Percentiles rank a stretch among this genome's conserved stretches.
Evolutionary conservation across 2,888 invertebrate genomes (phyloP).

Genomic region (Tenthredo livida): DNA sequence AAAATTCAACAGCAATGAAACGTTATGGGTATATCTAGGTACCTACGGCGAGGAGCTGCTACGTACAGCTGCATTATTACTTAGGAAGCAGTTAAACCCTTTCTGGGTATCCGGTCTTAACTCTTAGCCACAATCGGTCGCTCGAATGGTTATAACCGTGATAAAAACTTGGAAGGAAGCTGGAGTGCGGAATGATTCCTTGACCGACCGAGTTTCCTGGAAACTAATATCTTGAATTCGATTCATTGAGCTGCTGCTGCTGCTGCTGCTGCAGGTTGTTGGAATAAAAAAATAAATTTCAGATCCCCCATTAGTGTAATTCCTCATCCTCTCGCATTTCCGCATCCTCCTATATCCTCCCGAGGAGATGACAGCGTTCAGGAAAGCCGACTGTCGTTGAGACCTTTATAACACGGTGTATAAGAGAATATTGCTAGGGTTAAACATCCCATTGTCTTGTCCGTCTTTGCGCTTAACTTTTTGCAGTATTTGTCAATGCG

Average conservation of each 20-base stretch:
- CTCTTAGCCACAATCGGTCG: slow-evolving; percentile 35
- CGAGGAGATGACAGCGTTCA: not conserved
- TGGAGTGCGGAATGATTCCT: slow-evolving; percentile 20
- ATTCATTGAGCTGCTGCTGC: slow-evolving; percentile 4
- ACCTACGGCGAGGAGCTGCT: not conserved
- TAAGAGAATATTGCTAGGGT: slow-evolving; percentile 54
- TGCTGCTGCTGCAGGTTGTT: not conserved
- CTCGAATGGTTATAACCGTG: slow-evolving; percentile 46
- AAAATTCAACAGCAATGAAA: slow-evolving; percentile 45
- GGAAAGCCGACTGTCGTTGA: slow-evolving; percentile 18
- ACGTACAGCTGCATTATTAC: slow-evolving; percentile 34
- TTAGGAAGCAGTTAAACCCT: slow-evolving; percentile 52
- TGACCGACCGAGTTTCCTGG: slow-evolving; percentile 19
- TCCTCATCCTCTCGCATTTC: not conserved
- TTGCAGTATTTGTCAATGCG: slow-evolving; percentile 75
- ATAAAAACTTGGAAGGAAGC: slow-evolving; percentile 40
- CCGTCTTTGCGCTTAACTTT: slow-evolving; percentile 71
- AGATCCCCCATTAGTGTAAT: not conserved
- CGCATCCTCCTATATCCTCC: not conserved
- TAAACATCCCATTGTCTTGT: slow-evolving; percentile 78
- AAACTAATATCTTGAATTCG: slow-evolving; percentile 15
- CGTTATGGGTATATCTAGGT: slow-evolving; percentile 27
- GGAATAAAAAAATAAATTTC: not conserved
- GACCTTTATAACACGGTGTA: slow-evolving; percentile 18
- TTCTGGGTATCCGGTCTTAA: slow-evolving; percentile 52